A percentile compares a stretch with the other conserved stretches of the same genome.
Conservation (phyloP, 2,797 vertebrate species). For the Pteronotus mesoamericanus region DNA sequence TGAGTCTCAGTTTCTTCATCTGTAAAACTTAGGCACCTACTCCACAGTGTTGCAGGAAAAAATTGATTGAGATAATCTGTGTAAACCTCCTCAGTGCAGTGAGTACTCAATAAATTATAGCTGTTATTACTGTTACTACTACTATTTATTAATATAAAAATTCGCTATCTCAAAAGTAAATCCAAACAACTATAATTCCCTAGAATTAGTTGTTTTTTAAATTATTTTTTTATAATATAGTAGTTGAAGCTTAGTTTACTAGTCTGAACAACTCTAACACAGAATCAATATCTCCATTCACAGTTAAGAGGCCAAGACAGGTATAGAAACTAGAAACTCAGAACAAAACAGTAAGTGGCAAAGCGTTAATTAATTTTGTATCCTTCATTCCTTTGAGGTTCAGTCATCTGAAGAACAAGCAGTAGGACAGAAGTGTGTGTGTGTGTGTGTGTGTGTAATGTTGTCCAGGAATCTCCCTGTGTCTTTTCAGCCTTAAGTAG, state of each 20-base stretch:
- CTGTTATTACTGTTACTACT: neutral
- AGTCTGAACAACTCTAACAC: constrained; percentile 16
- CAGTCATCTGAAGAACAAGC: neutral
- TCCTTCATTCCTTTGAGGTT: neutral
- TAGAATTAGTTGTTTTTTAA: neutral
- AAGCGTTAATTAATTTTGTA: constrained; percentile 5
- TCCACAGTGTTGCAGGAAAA: neutral
- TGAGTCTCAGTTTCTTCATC: neutral
- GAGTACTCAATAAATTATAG: neutral
- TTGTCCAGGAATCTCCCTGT: neutral
- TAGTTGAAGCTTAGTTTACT: neutral
- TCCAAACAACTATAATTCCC: neutral
- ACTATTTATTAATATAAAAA: neutral
- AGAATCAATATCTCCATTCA: constrained; percentile 19
- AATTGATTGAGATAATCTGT: neutral
- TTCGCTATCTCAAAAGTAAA: constrained; percentile 17
- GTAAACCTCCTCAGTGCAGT: neutral
- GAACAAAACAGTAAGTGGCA: neutral
- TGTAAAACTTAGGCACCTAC: neutral
- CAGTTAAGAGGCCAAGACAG: neutral
- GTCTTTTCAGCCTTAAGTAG: neutral
- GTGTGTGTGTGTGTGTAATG: no score
- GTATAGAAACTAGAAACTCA: neutral
- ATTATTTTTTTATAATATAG: neutral
- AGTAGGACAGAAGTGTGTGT: neutral